Base-by-base conservation (phyloP, 2,888 invertebrate genomes). In the Aphidoletes aphidimyza region DNA sequence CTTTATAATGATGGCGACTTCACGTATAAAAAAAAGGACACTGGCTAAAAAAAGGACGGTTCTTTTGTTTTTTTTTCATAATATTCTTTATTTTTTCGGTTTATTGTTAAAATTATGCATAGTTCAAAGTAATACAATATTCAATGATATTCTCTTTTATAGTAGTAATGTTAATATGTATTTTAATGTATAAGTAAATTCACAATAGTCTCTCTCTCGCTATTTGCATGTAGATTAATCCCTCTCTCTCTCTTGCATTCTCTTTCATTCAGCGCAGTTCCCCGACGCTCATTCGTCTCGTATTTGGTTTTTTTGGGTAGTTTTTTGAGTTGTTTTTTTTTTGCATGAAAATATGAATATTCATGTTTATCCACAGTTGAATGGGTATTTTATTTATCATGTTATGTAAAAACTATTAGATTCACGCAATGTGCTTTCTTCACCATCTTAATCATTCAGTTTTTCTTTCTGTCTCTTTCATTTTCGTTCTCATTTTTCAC, bases 81-180 rank as follows among this genome's bases (percentile, higher is more conserved):
- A 47, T 47, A 47, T 47, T 54, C 54, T 69, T 69, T 69, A 69
- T 69, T 69, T 69, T 69, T 69, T 69, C 69, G 69, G 69, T 69
- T 69, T 69, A 69, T 69, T 69, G 69, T 69, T 69, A 69, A 69
- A 69, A 69, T 69, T 69, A 54, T 69, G 69, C 69, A 69, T 69
- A 69, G 69, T 69, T 69, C 14, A 69, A 69, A 69, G 69, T 69
- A 30, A 69, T 69, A 69, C 69, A 69, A 69, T 69, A 69, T 69
- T 69, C 69, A 69, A 69, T 69, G 69, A 69, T 69, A 54, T 54
- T 54, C 54, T 54, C 54, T 54, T 54, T 54, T 22, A 8, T 54
- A 22, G 2, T 54, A 69, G 69, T 69, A 69, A 69, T 69, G 14
- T 69, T 69, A 69, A 69, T 69, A 54, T 54, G 54, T 54, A n/a